A percentile compares a stretch with the other conserved stretches of the same genome.
phyloP scores from a whole-genome alignment of 2,888 invertebrate species.

The Dryococelus australis region DNA sequence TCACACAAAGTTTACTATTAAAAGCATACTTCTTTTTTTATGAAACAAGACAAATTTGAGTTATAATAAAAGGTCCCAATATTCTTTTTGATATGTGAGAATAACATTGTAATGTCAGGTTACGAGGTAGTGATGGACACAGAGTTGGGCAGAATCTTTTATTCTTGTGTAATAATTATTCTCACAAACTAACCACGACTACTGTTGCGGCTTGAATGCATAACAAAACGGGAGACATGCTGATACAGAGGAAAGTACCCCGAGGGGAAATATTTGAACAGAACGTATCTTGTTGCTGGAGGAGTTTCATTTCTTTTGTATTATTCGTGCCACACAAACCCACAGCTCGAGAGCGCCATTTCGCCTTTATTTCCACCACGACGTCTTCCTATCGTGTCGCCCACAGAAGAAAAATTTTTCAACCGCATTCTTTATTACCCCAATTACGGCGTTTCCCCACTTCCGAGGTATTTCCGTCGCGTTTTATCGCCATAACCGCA shows the following conservation, averaged over 20 bases:
- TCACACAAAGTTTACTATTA: too few relatives aligned
- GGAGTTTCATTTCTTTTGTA: too few relatives aligned
- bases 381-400: neutral
- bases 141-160: too few relatives aligned
- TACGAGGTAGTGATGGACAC: too few relatives aligned
- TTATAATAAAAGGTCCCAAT: too few relatives aligned
- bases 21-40: too few relatives aligned
- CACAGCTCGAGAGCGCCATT: neutral
- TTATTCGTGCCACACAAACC: neutral
- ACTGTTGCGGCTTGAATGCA: neutral
- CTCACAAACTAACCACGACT: too few relatives aligned
- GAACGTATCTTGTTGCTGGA: neutral
- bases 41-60: too few relatives aligned
- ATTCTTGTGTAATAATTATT: too few relatives aligned
- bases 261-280: neutral
- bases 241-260: neutral
- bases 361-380: neutral
- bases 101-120: too few relatives aligned
- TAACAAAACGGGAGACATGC: neutral
- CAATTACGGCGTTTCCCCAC: neutral
- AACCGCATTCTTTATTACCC: slow-evolving; percentile 1
- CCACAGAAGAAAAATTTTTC: neutral
- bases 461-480: slow-evolving; percentile 1
- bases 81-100: too few relatives aligned
- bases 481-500: neutral